Evolutionary conservation across 2,113 vertebrate genomes (phyloP).

Genomic region (Pleuronectes platessa): DNA sequence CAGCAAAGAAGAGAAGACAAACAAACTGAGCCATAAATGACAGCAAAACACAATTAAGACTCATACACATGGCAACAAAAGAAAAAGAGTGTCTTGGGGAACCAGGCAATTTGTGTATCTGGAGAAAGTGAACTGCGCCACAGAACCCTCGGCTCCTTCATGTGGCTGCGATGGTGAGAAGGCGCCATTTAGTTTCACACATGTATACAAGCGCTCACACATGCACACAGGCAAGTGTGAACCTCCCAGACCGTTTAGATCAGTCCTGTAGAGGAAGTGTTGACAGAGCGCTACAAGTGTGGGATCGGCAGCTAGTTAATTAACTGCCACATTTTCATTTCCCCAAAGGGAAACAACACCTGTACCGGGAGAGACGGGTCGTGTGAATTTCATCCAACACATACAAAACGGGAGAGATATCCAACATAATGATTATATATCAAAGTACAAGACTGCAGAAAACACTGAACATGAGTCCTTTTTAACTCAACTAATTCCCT

Average conservation of each 20-base stretch:
- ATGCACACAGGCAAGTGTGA: slow-evolving; percentile 45
- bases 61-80: neutral
- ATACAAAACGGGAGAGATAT: slow-evolving; percentile 34
- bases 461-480: neutral
- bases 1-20: neutral
- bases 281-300: slow-evolving; percentile 65
- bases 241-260: slow-evolving; percentile 74
- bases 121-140: neutral
- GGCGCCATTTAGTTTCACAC: slow-evolving; percentile 15
- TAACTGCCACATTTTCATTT: slow-evolving; percentile 67
- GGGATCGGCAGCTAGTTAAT: slow-evolving; percentile 62
- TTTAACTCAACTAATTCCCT: slow-evolving; percentile 13
- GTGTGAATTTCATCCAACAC: slow-evolving; percentile 55
- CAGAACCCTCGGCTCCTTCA: neutral
- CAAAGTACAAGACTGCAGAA: slow-evolving; percentile 23
- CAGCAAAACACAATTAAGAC: neutral
- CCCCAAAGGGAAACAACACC: slow-evolving; percentile 58
- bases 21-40: slow-evolving; percentile 1
- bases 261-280: slow-evolving; percentile 71
- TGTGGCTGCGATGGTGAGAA: slow-evolving; percentile 11
- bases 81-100: too few species aligned
- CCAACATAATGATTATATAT: slow-evolving; percentile 44
- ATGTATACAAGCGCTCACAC: slow-evolving; percentile 16
- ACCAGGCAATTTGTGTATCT: neutral
- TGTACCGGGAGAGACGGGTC: slow-evolving; percentile 20